A percentile compares a stretch with the other conserved stretches of the same genome.
Evolutionary conservation across 2,797 vertebrate species (phyloP).

Genomic region (Acipenser transmontanus): DNA sequence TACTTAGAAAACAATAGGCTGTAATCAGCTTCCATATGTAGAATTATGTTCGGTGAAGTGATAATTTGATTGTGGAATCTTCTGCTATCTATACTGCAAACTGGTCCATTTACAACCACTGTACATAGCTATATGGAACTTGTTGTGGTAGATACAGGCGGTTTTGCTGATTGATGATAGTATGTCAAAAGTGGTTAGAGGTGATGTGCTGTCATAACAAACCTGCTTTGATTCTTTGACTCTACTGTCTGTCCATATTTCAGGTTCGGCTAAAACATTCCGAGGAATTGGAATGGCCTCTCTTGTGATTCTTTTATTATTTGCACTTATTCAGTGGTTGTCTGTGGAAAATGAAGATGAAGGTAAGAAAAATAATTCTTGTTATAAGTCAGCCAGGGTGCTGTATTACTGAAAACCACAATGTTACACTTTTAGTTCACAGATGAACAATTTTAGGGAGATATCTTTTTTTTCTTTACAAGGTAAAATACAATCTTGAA

Average conservation of each 20-base stretch:
- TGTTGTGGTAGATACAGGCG: too few relatives aligned
- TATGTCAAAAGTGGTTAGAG: background rate
- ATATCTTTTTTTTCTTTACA: background rate
- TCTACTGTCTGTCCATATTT: slow-evolving; percentile 15
- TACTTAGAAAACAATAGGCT: background rate
- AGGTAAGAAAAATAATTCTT: slow-evolving; percentile 46
- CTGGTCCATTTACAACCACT: too few relatives aligned
- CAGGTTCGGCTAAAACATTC: slow-evolving; percentile 85
- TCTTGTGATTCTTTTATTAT: slow-evolving; percentile 86
- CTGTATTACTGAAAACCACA: background rate
- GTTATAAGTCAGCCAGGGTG: too few relatives aligned
- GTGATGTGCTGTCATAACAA: background rate
- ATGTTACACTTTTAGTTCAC: background rate
- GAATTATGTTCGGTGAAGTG: background rate
- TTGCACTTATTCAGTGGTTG: slow-evolving; percentile 82
- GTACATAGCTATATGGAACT: too few relatives aligned
- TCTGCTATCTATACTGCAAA: too few relatives aligned
- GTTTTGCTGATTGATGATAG: background rate
- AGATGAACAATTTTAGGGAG: too few relatives aligned
- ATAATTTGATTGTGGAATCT: too few relatives aligned
- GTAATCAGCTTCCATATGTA: background rate
- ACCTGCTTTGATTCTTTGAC: background rate
- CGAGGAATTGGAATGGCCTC: slow-evolving; percentile 91
- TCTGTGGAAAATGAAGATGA: slow-evolving; percentile 62
- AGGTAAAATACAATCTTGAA: background rate